phyloP scores from a whole-genome alignment of 2,113 vertebrate species.

The Halcyon malimbica region DNA sequence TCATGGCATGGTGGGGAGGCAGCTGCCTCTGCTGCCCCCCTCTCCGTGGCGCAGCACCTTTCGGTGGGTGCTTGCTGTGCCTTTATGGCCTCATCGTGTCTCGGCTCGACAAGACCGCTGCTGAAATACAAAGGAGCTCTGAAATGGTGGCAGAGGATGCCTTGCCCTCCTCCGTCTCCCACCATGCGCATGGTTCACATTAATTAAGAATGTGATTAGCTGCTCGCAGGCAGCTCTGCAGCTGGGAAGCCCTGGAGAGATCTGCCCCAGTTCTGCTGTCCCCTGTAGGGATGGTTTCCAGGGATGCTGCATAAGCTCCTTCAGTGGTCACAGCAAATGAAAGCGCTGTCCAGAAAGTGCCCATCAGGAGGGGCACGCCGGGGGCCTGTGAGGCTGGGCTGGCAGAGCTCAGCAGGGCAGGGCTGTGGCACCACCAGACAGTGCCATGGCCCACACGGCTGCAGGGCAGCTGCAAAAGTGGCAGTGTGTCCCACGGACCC shows the following conservation, averaged over 20 bases:
- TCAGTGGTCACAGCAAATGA: not conserved
- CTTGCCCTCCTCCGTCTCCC: not conserved
- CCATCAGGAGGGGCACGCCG: rapidly evolving
- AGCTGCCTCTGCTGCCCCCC: not conserved
- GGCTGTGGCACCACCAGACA: not conserved
- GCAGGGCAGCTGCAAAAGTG: not conserved
- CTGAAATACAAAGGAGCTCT: not conserved
- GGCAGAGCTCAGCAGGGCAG: rapidly evolving
- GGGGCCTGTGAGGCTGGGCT: not conserved
- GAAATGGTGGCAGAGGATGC: not conserved
- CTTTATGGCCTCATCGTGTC: not conserved
- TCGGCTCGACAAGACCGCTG: not conserved
- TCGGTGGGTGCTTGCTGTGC: not conserved
- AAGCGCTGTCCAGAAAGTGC: not conserved
- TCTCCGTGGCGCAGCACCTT: not conserved
- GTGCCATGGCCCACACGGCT: not conserved
- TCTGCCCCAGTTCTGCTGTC: not conserved
- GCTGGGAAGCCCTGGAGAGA: not conserved
- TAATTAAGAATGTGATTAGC: constrained; percentile 1
- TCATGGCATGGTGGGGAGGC: not conserved
- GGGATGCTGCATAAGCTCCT: not conserved
- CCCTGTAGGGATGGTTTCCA: not conserved
- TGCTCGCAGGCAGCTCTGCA: not conserved
- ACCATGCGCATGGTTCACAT: not conserved
- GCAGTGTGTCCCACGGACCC: not conserved